Base-by-base conservation (phyloP, 1,140 invertebrate genomes). In the Sycophaga agraensis region DNA sequence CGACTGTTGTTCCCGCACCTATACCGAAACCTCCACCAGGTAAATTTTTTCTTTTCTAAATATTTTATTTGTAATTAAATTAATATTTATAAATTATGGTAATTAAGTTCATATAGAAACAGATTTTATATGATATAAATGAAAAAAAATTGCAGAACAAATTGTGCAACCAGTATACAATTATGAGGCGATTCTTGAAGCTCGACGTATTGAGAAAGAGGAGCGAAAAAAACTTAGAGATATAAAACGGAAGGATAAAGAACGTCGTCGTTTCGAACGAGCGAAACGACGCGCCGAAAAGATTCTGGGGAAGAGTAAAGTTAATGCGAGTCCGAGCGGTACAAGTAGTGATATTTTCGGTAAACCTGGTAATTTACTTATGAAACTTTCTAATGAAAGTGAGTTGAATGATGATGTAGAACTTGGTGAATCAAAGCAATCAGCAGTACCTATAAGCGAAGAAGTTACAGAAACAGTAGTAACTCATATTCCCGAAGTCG, bases 181-280 rank as follows among this genome's bases (percentile, higher is more conserved):
- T 63, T 80, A 80, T 22, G 77, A 79, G 34, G 78, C 73, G 4
- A 81, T 82, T 12, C 64, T 82, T 16, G 77, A 80, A 22, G 70
- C 66, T 4, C 73, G 78, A 2, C 69, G 72, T 22, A 72, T 73
- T 8, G 77, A 79, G 43, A 75, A 70, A 28, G 80, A 81, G 35
- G 81, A 81, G 49, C 76, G 77, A 2, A 80, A 79, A 56, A 69
- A 71, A 24, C 28, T 71, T 21, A 66, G 78, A 12, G 78, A 79
- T 21, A 69, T 74, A 21, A 70, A 65, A 8, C 70, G 73, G 11
- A 75, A 71, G 17, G 76, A 79, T 11, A 74, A 75, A 24, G 71
- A 78, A 56, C 62, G 70, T 2, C 68, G 67, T 9, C 75, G 65
- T 31, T 70, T 74, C 24, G 76, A 77, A 22, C 64, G 70, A 22